Evolutionary conservation across 2,888 invertebrate genomes (phyloP).

Genomic region (Oscheius sp.): DNA sequence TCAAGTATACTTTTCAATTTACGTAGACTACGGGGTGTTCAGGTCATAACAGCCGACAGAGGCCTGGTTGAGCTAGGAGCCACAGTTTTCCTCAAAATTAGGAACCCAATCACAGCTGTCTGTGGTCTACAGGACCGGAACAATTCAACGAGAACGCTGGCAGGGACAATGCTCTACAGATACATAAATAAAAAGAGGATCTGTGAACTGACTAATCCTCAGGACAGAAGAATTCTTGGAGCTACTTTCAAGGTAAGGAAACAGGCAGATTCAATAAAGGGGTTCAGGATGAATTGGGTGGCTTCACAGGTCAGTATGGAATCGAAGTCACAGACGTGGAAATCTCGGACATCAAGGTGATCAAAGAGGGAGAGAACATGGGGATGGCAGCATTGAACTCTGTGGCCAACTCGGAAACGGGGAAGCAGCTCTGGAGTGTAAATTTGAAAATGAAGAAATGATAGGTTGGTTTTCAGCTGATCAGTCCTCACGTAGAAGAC

Average conservation of each 20-base stretch:
- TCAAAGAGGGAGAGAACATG: constrained; percentile 69
- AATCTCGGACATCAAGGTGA: constrained; percentile 72
- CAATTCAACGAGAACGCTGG: constrained; percentile 74
- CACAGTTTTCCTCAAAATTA: constrained; percentile 74
- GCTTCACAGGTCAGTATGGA: constrained; percentile 73
- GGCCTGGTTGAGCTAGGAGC: constrained; percentile 76
- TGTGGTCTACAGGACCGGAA: constrained; percentile 74
- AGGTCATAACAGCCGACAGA: constrained; percentile 74
- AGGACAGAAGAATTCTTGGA: constrained; percentile 53
- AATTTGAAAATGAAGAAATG: not conserved
- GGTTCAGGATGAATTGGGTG: constrained; percentile 74
- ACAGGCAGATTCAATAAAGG: not conserved
- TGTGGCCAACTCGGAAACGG: constrained; percentile 59
- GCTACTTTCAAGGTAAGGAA: constrained; percentile 54
- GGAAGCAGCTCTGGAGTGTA: constrained; percentile 56
- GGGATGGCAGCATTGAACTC: constrained; percentile 56
- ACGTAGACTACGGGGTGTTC: constrained; percentile 3
- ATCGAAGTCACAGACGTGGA: constrained; percentile 74
- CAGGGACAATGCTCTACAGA: constrained; percentile 74
- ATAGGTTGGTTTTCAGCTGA: constrained; percentile 3
- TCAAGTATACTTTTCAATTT: constrained; percentile 68
- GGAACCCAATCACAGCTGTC: constrained; percentile 74
- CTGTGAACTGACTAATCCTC: constrained; percentile 63
- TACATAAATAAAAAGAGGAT: constrained; percentile 73
- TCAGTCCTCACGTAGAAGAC: constrained; percentile 35